Percentiles rank a stretch among this genome's conserved stretches.
Conservation (phyloP, 2,797 vertebrate species). For the Lepus oiostolus region DNA sequence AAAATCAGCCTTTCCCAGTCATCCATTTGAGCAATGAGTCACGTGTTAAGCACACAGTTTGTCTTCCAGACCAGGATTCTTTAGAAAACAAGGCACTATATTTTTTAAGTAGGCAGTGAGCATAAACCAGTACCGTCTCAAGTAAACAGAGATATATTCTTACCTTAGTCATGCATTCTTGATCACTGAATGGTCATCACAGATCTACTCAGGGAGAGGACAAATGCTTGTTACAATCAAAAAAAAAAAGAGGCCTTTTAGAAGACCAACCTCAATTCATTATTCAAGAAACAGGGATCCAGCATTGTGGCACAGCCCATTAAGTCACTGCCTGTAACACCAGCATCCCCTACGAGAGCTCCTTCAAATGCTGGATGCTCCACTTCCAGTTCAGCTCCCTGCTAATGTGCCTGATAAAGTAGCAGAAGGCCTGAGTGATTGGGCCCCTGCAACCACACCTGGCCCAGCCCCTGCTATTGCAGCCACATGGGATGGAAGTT, state of each 20-base stretch:
- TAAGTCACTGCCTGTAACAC: no score
- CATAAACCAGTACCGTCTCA: not conserved
- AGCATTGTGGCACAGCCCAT: no score
- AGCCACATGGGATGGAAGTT: no score
- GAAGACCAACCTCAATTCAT: slow-evolving; percentile 3
- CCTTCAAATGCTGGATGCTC: no score
- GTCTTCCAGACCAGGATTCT: not conserved
- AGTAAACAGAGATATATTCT: slow-evolving; percentile 1
- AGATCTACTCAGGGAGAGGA: slow-evolving; percentile 31
- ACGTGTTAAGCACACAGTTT: not conserved
- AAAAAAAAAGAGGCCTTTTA: slow-evolving; percentile 23
- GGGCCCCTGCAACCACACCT: no score
- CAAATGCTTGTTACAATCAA: slow-evolving; percentile 14
- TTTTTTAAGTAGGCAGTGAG: not conserved
- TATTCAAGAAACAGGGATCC: not conserved
- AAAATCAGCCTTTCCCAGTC: not conserved
- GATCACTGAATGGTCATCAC: not conserved
- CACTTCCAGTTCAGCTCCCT: no score
- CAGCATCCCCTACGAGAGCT: no score
- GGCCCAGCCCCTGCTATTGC: no score
- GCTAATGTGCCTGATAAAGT: no score
- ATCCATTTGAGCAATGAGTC: not conserved
- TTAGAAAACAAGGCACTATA: slow-evolving; percentile 47
- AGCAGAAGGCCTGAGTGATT: no score
- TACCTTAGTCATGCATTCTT: not conserved